Base-by-base conservation (phyloP, 1,140 invertebrate genomes). In the Drosophila ohnishii region DNA sequence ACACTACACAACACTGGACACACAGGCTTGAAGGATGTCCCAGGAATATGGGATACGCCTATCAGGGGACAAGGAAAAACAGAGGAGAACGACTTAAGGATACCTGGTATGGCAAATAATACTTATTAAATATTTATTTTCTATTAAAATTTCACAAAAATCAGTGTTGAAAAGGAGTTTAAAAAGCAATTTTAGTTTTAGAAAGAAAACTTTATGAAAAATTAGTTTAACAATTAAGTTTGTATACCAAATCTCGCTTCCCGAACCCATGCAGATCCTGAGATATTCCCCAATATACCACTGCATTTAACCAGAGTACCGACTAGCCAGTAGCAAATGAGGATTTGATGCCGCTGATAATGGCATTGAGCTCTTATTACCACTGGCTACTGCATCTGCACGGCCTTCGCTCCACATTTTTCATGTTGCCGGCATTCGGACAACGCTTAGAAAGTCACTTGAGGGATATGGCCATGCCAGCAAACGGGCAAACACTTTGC, bases 361-460 rank as follows among this genome's bases (percentile, higher is more conserved):
- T 59, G 16, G 73, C 56, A 66, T 67, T 60, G 62, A 67, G 48
- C 40, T 53, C 51, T 59, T 70, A 70, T 70, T 71, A 56, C 67
- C n/a, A 50, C 60, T 70, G 19, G 44, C 67, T 47, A 71, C 63
- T 66, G 28, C 50, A 35, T 45, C 65, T 59, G 48, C 55, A 77
- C 50, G 61, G 72, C 72, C 64, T 69, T 62, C 81, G 76, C 84
- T 87, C 83, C 83, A 57, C 84, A 87, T 87, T 88, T 87, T 75
- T 88, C 84, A 80, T 87, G 83, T 87, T 83, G 67, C 70, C 75
- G 66, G 70, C 72, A 75, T 81, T 75, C 55, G 47, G 56, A 44
- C 50, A 69, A 47, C 61, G 78, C 67, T 74, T 80, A 73, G 77
- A 84, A 85, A 84, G 73, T 77, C 67, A 82, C 59, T 78, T 61